These are phyloP conservation scores for Premnoplex brunnescens DNA, from an alignment of 2,797 vertebrate genomes.

Conservation along the genomic window DNA sequence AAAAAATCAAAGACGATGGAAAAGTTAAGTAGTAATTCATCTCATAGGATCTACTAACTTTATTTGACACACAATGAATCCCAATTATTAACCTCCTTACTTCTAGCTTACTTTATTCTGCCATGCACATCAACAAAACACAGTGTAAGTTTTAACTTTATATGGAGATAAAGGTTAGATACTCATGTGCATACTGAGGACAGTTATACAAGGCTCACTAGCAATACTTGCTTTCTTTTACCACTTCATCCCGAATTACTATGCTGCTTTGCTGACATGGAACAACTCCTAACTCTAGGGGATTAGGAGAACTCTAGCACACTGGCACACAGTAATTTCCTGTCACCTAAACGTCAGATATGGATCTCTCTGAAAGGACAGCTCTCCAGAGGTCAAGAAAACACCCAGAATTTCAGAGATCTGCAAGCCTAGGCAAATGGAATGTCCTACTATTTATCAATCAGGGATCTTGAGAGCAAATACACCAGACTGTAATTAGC, in stretches of 20 bases:
- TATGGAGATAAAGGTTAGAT: not conserved
- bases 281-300: not conserved
- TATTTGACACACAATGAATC: not conserved
- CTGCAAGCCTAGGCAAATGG: not conserved
- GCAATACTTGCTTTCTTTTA: not conserved
- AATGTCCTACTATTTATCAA: not conserved
- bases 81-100: not conserved
- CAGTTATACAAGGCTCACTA: not conserved
- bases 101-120: not conserved
- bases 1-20: not conserved
- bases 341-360: not conserved
- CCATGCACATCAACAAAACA: not conserved
- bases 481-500: not conserved
- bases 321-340: not conserved
- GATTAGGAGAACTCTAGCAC: not conserved
- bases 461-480: not conserved
- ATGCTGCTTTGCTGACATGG: not conserved
- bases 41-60: not conserved
- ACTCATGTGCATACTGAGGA: accelerated
- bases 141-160: not conserved
- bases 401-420: not conserved
- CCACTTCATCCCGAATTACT: not conserved
- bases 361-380: not conserved
- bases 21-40: not conserved
- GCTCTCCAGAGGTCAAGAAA: not conserved